Evolutionary conservation across 2,888 invertebrate genomes (phyloP).

Genomic region (Andrena trimmerana): DNA sequence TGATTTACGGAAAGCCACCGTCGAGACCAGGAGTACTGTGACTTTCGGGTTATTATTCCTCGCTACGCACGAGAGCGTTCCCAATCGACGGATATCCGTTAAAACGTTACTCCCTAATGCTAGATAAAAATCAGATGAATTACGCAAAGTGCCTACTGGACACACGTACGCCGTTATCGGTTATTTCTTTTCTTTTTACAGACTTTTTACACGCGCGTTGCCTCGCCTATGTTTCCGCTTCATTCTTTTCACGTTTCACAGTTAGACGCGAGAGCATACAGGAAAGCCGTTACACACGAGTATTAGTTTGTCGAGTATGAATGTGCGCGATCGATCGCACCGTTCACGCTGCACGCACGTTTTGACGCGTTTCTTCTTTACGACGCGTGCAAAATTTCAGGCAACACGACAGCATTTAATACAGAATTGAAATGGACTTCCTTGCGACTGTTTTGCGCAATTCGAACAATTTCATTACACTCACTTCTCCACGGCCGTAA

Average conservation of each 20-base stretch:
- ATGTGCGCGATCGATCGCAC: constrained; percentile 31
- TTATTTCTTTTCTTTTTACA: constrained; percentile 60
- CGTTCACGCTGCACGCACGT: constrained; percentile 4
- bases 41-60: neutral
- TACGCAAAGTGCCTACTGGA: constrained; percentile 50
- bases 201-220: constrained; percentile 52
- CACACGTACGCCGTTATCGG: constrained; percentile 50
- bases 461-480: neutral
- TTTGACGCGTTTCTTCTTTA: neutral
- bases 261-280: constrained; percentile 52
- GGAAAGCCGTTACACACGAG: constrained; percentile 61
- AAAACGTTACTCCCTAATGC: constrained; percentile 39
- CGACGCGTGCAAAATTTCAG: neutral
- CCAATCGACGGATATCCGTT: constrained; percentile 38
- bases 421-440: neutral
- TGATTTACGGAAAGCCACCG: constrained; percentile 22
- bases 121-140: constrained; percentile 62
- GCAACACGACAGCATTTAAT: neutral
- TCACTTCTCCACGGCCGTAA: neutral
- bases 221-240: constrained; percentile 24
- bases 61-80: constrained; percentile 10
- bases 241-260: constrained; percentile 14
- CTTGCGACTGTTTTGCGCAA: neutral
- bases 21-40: constrained; percentile 13
- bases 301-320: constrained; percentile 53